Conservation (phyloP, 2,797 vertebrate genomes). For the Choloepus didactylus region DNA sequence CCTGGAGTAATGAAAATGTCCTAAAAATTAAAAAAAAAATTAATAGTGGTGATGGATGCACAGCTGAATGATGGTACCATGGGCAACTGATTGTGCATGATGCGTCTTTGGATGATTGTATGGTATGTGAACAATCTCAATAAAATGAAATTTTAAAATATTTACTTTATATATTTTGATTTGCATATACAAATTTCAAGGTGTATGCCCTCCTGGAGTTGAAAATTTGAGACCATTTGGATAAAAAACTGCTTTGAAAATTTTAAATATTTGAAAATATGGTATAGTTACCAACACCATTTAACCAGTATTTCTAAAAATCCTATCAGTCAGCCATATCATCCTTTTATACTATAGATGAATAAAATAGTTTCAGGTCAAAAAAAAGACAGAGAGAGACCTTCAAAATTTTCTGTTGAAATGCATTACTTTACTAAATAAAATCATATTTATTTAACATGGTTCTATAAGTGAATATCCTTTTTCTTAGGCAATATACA, state of each 20-base stretch:
- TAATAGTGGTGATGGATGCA: too few relatives aligned
- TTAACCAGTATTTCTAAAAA: background rate
- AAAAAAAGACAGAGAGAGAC: too few relatives aligned
- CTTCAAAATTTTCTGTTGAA: conserved; percentile 7
- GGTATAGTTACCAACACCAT: background rate
- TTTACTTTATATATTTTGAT: conserved; percentile 20
- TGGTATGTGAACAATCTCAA: too few relatives aligned
- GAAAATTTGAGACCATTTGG: background rate
- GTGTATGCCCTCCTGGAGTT: background rate
- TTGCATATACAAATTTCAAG: conserved; percentile 34
- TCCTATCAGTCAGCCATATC: background rate
- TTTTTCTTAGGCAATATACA: too few relatives aligned
- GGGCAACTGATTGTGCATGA: too few relatives aligned
- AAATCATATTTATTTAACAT: background rate
- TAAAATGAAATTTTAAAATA: background rate
- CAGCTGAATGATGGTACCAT: too few relatives aligned
- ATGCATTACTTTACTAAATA: conserved; percentile 11
- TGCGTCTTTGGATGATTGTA: too few relatives aligned
- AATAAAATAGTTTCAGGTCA: background rate
- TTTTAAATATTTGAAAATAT: conserved; percentile 8
- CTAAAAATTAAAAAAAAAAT: too few relatives aligned
- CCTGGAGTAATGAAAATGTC: too few relatives aligned
- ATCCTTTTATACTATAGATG: background rate
- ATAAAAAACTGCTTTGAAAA: background rate
- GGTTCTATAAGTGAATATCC: too few relatives aligned